Evolutionary conservation across 1,140 invertebrate genomes (phyloP).

Genomic region (Lepeophtheirus salmonis): DNA sequence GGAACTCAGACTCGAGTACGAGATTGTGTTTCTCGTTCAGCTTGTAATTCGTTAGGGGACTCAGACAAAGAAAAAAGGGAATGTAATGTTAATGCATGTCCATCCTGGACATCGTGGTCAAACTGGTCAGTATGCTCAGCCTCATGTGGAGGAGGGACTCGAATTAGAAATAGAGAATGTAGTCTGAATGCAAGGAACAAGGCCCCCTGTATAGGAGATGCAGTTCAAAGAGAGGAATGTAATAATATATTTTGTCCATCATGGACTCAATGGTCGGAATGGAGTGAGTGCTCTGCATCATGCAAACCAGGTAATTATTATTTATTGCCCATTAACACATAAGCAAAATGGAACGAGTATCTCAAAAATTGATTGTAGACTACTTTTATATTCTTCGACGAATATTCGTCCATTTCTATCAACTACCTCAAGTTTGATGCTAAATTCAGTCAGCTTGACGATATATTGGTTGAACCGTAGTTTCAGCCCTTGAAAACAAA

Average conservation of each 20-base stretch:
- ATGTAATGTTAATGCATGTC: conserved; percentile 2
- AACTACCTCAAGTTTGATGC: too few species aligned
- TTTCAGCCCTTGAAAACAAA: too few species aligned
- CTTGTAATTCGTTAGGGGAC: not conserved
- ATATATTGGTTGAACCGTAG: too few species aligned
- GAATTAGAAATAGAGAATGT: not conserved
- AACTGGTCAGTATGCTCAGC: conserved; percentile 7
- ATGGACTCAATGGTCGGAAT: conserved; percentile 10
- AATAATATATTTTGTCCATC: too few species aligned
- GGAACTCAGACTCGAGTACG: conserved; percentile 33
- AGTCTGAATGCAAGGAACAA: too few species aligned
- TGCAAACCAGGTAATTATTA: too few species aligned
- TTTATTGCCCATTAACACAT: too few species aligned
- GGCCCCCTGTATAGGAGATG: not conserved
- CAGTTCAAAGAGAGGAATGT: not conserved
- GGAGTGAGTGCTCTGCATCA: conserved; percentile 7
- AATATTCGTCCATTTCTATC: too few species aligned
- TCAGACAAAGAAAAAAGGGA: not conserved
- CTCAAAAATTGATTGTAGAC: too few species aligned
- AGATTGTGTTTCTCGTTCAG: conserved; percentile 30
- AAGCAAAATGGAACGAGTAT: too few species aligned
- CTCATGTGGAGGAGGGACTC: not conserved
- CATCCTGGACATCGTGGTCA: conserved; percentile 3
- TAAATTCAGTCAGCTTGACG: too few species aligned
- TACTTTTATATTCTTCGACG: too few species aligned